Evolutionary conservation across 2,888 invertebrate genomes (phyloP).

Genomic region (Epinotia ramella): DNA sequence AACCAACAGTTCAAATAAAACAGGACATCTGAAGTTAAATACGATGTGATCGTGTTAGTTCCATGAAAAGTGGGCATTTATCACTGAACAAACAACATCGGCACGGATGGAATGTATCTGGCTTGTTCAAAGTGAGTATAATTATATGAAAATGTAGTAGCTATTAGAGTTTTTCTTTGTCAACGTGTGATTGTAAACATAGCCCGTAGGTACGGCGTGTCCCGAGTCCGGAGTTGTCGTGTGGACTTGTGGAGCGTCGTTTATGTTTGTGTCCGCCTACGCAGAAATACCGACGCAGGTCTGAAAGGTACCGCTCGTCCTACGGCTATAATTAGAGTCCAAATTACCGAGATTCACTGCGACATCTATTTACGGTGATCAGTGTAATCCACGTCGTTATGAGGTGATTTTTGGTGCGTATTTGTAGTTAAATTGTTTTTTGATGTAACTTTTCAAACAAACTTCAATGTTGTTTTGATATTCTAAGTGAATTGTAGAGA

Average conservation of each 20-base stretch:
- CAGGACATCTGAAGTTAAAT: slow-evolving; percentile 19
- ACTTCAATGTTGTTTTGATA: slow-evolving; percentile 2
- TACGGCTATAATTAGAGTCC: slow-evolving; percentile 50
- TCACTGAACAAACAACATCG: slow-evolving; percentile 55
- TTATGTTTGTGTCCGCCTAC: slow-evolving; percentile 52
- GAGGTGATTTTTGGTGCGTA: neutral
- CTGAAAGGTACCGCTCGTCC: slow-evolving; percentile 46
- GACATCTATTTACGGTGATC: slow-evolving; percentile 34
- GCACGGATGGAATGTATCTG: slow-evolving; percentile 71
- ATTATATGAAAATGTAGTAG: slow-evolving; percentile 49
- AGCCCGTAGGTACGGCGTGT: slow-evolving; percentile 5
- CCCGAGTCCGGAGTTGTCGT: neutral
- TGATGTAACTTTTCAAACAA: neutral
- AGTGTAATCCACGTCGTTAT: neutral
- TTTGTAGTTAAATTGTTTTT: neutral
- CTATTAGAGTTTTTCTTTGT: slow-evolving; percentile 40
- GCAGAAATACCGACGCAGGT: slow-evolving; percentile 45
- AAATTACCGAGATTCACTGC: slow-evolving; percentile 30
- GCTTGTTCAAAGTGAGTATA: slow-evolving; percentile 68
- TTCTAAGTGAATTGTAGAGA: neutral
- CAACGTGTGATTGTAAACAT: slow-evolving; percentile 31
- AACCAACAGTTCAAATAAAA: slow-evolving; percentile 12
- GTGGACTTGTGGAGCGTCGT: neutral
- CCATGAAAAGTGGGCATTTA: slow-evolving; percentile 55
- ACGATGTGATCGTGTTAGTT: slow-evolving; percentile 52